These are phyloP conservation scores for Hemitrygon akajei DNA, from an alignment of 2,797 vertebrate genomes.

Conservation along the genomic window DNA sequence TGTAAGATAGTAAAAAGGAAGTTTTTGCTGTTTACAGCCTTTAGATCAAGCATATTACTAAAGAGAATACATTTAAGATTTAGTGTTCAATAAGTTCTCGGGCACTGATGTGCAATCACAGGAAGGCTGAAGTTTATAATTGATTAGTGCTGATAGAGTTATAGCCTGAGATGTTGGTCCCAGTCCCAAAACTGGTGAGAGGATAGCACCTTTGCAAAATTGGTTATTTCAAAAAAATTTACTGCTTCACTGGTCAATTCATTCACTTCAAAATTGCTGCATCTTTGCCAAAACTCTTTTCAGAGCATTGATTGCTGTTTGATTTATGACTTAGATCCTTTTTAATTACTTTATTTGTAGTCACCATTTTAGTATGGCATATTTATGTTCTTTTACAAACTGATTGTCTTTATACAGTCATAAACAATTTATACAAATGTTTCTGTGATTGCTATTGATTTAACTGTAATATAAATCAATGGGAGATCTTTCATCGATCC, in stretches of 20 bases:
- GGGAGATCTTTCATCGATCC: not conserved
- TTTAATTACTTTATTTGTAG: not conserved
- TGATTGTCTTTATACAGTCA: not conserved
- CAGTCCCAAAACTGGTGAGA: not conserved
- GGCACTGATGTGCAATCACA: not conserved
- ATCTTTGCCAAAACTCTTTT: not conserved
- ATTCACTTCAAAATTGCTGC: not conserved
- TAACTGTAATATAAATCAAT: not conserved
- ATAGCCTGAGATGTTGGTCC: not conserved
- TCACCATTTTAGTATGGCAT: not conserved
- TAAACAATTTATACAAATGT: not conserved
- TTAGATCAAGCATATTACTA: not conserved
- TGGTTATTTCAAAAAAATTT: not conserved
- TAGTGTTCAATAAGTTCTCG: not conserved
- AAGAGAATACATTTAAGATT: not conserved
- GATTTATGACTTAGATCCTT: not conserved
- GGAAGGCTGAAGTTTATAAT: constrained; percentile 23
- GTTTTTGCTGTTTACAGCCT: not conserved
- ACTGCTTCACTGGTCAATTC: constrained; percentile 4
- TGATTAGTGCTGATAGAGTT: not conserved
- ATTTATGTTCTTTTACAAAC: not conserved
- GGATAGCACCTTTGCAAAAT: not conserved
- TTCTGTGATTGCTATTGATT: not conserved
- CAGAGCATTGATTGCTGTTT: not conserved
- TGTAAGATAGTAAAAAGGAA: too few relatives aligned